phyloP scores from a whole-genome alignment of 2,113 vertebrate species.

The Caracal caracal region DNA sequence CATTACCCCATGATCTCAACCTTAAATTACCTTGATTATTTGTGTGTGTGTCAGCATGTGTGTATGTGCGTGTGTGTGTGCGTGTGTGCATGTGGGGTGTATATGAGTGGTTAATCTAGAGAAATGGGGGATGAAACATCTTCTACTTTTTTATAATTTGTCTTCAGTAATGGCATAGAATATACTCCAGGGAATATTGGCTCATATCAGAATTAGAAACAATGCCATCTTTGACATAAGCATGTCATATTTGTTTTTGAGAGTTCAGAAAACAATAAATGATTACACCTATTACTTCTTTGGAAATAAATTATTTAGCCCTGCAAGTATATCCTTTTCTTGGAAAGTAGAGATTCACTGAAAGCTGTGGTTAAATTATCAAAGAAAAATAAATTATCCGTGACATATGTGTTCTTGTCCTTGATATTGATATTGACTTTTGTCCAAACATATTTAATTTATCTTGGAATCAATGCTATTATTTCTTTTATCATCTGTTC shows the following conservation, averaged over 20 bases:
- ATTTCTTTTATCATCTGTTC: constrained; percentile 58
- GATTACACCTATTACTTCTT: neutral
- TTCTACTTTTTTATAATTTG: neutral
- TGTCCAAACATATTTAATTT: constrained; percentile 52
- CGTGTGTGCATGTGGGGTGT: rapidly evolving
- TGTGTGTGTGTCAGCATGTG: neutral
- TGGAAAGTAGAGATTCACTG: neutral
- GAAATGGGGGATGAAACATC: neutral
- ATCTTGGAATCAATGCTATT: constrained; percentile 40
- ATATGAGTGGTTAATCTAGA: neutral
- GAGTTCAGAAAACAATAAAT: constrained; percentile 6
- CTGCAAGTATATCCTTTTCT: neutral
- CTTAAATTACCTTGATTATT: neutral
- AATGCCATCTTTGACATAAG: neutral
- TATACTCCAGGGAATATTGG: neutral
- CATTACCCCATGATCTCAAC: neutral
- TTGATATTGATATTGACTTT: constrained; percentile 57
- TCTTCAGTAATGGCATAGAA: constrained; percentile 8
- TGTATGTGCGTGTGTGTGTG: neutral
- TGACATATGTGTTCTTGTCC: constrained; percentile 19
- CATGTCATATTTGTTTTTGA: neutral
- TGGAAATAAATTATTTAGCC: neutral
- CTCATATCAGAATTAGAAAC: neutral
- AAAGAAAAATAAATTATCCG: constrained; percentile 39
- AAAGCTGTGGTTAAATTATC: constrained; percentile 36